Evolutionary conservation across 2,888 invertebrate genomes (phyloP).

Genomic region (Oegoconia quadripuncta): DNA sequence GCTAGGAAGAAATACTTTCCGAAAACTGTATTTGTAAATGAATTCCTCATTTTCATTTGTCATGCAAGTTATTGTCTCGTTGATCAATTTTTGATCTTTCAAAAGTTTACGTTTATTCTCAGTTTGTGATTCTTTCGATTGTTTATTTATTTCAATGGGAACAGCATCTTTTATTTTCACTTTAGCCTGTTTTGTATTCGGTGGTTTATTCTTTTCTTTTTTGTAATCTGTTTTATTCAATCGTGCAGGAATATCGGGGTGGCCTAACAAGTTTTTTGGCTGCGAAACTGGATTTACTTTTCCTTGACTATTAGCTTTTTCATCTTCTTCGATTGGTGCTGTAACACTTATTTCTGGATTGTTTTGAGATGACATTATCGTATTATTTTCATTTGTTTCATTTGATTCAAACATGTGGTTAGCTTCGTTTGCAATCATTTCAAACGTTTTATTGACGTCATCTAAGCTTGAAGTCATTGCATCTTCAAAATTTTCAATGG

Average conservation of each 20-base stretch:
- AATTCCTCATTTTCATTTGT: slow-evolving; percentile 79
- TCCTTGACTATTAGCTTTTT: slow-evolving; percentile 32
- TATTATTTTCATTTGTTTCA: slow-evolving; percentile 20
- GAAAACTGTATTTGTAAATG: slow-evolving; percentile 82
- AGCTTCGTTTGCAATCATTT: slow-evolving; percentile 57
- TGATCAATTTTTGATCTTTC: slow-evolving; percentile 30
- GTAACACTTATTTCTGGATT: slow-evolving; percentile 58
- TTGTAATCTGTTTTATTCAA: slow-evolving; percentile 75
- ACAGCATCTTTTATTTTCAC: slow-evolving; percentile 65
- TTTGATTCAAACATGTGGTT: slow-evolving; percentile 17
- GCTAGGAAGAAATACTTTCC: slow-evolving; percentile 81
- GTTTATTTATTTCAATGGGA: slow-evolving; percentile 42
- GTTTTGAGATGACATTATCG: slow-evolving; percentile 26
- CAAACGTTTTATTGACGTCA: slow-evolving; percentile 64
- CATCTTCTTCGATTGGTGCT: slow-evolving; percentile 37
- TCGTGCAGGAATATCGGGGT: slow-evolving; percentile 73
- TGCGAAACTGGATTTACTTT: slow-evolving; percentile 52
- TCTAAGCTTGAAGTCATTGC: slow-evolving; percentile 64
- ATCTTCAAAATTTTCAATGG: slow-evolving; percentile 68
- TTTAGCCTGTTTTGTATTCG: slow-evolving; percentile 56
- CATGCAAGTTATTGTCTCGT: slow-evolving; percentile 44
- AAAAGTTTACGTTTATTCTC: slow-evolving; percentile 38
- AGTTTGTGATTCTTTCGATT: slow-evolving; percentile 56
- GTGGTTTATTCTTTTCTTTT: slow-evolving; percentile 71
- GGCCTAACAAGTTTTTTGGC: slow-evolving; percentile 79